Evolutionary conservation across 1,140 invertebrate species (phyloP), one percentile per base, ranked within the genome.

Genomic region (Panulirus ornatus): DNA sequence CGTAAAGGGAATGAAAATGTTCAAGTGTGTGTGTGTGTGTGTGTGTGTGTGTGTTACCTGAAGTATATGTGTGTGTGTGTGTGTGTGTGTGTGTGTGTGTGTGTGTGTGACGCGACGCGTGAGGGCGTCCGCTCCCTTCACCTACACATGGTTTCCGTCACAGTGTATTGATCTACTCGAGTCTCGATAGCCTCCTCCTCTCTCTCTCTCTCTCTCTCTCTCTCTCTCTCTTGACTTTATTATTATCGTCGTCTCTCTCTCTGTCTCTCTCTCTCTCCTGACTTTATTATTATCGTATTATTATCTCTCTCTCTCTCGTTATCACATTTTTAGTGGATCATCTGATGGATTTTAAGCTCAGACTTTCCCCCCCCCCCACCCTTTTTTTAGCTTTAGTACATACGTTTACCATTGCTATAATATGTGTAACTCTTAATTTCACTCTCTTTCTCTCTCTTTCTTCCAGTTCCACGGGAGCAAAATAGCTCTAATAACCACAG

Each of bases 171-270:
- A 79, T 79, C 76, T 79, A 47, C n/a, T 79, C 47, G 22, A 54
- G 76, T 79, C 76, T 79, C 44, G 76, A 27, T 51, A 30, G n/a
- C 51, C 79, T 63, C 79, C 36, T 63, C 58, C 82, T 58, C 58
- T 84, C 82, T 84, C 82, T 84, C 58, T 70, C 81, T 84, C 81
- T 70, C 58, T 70, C 81, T 70, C 79, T 66, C 79, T 66, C 81
- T 81, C 78, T 81, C 78, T 51, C 78, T 81, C 78, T 44, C 78
- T 34, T 27, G n/a, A 6, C 27, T 75, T 22, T 34, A 27, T 73
- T 6, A 19, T 22, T 79, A 8, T 79, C 40, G 40, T 9, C 44
- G 22, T 79, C 34, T 84, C 54, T 84, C 27, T 84, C 34, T 38
- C 54, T 16, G 2, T 70, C 51, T 70, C 82, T 70, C 82, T 70